phyloP scores from a whole-genome alignment of 2,888 invertebrate species.

The Drosophila borealis region DNA sequence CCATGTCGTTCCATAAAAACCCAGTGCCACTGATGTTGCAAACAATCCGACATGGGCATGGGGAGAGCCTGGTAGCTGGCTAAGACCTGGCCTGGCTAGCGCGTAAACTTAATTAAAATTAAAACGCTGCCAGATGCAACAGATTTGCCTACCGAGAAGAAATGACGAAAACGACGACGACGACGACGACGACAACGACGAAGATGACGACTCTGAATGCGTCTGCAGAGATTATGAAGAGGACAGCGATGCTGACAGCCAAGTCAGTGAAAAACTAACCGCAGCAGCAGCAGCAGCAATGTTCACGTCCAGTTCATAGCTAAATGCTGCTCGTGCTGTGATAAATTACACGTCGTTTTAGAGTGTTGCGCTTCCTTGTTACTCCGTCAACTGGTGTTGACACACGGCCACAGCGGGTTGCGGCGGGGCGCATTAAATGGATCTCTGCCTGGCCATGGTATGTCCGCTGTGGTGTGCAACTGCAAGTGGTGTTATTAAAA shows the following conservation, averaged over 20 bases:
- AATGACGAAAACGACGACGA: slow-evolving; percentile 40
- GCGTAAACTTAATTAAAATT: slow-evolving; percentile 83
- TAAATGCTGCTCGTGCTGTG: slow-evolving; percentile 82
- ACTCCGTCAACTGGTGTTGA: slow-evolving; percentile 80
- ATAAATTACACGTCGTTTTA: slow-evolving; percentile 82
- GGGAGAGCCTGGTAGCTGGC: slow-evolving; percentile 22
- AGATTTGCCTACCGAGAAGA: slow-evolving; percentile 73
- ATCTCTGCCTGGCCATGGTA: slow-evolving; percentile 24
- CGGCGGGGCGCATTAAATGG: slow-evolving; percentile 54
- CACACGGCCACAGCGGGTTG: slow-evolving; percentile 56
- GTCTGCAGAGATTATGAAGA: slow-evolving; percentile 48
- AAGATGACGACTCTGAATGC: slow-evolving; percentile 38
- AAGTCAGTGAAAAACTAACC: slow-evolving; percentile 45
- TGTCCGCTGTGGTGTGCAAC: slow-evolving; percentile 24
- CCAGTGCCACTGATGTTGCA: slow-evolving; percentile 13
- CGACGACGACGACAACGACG: slow-evolving; percentile 30
- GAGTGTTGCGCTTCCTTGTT: slow-evolving; percentile 84
- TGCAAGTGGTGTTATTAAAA: slow-evolving; percentile 82
- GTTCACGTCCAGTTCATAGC: slow-evolving; percentile 72
- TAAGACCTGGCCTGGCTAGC: slow-evolving; percentile 40
- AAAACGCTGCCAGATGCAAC: slow-evolving; percentile 72
- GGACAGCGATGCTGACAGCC: slow-evolving; percentile 49
- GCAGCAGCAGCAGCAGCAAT: slow-evolving; percentile 15
- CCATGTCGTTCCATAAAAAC: slow-evolving; percentile 17
- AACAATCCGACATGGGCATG: slow-evolving; percentile 7